A percentile compares a stretch with the other conserved stretches of the same genome.
Evolutionary conservation across 2,888 invertebrate species (phyloP).

Genomic region (Oligia strigilis): DNA sequence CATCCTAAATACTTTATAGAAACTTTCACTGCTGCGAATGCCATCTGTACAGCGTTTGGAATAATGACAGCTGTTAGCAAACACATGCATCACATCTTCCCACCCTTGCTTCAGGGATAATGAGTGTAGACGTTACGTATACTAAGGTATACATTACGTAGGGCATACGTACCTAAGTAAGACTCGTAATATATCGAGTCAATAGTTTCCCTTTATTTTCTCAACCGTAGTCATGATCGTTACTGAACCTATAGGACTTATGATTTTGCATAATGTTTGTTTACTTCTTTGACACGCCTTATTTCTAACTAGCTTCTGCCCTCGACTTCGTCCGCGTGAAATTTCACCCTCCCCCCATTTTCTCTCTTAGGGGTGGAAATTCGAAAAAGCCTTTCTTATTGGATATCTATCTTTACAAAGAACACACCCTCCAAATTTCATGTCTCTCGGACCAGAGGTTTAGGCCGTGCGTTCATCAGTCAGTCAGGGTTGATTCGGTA

Average conservation of each 20-base stretch:
- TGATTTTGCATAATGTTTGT: background rate
- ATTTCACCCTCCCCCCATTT: no score
- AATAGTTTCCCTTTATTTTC: constrained; percentile 36
- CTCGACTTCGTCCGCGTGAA: no score
- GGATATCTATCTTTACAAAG: no score
- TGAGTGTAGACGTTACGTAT: background rate
- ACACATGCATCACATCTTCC: constrained; percentile 9
- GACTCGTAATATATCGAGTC: constrained; percentile 9
- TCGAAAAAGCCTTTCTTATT: no score
- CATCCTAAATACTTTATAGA: constrained; percentile 3
- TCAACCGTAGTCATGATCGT: constrained; percentile 5
- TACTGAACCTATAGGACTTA: background rate
- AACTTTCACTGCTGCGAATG: background rate
- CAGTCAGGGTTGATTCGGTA: background rate
- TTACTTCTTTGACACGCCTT: background rate
- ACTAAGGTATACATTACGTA: constrained; percentile 7
- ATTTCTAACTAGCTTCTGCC: background rate
- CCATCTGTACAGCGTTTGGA: background rate
- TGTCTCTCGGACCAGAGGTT: no score
- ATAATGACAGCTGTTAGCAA: constrained; percentile 10
- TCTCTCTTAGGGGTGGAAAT: no score
- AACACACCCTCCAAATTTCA: no score
- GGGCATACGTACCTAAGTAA: background rate
- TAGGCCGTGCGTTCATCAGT: no score
- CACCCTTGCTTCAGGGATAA: constrained; percentile 3